phyloP scores from a whole-genome alignment of 2,113 vertebrate genomes.

The Bombycilla garrulus region DNA sequence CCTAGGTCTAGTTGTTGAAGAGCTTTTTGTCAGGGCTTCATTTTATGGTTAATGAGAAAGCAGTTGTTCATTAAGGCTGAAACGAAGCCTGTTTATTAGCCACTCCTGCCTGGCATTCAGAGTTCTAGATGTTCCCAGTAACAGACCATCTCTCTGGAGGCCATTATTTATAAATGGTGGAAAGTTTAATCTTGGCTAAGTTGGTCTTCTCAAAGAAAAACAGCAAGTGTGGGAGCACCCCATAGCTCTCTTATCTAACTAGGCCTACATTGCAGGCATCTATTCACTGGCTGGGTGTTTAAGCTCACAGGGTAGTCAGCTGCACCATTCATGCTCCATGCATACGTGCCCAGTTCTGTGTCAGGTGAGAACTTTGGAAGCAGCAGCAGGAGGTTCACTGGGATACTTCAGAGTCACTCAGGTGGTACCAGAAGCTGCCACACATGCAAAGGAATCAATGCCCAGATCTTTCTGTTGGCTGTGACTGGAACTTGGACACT shows the following conservation, averaged over 20 bases:
- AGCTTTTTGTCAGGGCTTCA: fast-evolving
- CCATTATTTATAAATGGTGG: background rate
- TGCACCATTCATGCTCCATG: background rate
- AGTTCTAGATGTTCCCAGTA: background rate
- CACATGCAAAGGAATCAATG: background rate
- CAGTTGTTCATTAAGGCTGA: background rate
- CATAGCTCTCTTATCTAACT: background rate
- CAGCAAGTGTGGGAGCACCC: background rate
- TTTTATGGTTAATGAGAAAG: background rate
- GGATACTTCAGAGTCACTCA: background rate
- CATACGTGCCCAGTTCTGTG: background rate
- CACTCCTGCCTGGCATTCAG: background rate
- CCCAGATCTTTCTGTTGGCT: background rate
- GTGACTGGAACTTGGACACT: background rate
- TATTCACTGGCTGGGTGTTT: background rate
- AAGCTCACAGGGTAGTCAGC: background rate
- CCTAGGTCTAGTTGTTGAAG: background rate
- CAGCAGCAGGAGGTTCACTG: background rate
- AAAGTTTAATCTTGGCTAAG: background rate
- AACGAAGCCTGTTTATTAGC: background rate
- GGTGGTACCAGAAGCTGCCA: background rate
- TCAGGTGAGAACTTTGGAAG: background rate
- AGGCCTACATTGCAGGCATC: background rate
- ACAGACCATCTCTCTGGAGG: background rate
- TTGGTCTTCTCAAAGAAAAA: background rate